phyloP scores from a whole-genome alignment of 2,797 vertebrate species.

The Anabacerthia variegaticeps region DNA sequence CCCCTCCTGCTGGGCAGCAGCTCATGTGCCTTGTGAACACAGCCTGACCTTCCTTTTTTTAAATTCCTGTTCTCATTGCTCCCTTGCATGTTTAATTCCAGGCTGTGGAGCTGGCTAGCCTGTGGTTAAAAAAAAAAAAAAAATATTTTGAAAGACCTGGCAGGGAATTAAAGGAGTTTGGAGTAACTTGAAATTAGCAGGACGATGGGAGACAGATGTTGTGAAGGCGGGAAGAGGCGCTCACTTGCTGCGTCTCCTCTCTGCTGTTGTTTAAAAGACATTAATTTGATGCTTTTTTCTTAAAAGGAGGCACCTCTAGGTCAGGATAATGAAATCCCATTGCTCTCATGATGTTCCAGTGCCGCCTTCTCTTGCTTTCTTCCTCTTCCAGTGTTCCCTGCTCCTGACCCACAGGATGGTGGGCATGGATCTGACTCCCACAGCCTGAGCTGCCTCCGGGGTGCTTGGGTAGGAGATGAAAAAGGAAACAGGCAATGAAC shows the following conservation, averaged over 20 bases:
- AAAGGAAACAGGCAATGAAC: background rate
- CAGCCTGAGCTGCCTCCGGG: background rate
- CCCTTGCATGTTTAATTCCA: background rate
- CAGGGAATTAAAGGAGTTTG: conserved; percentile 48
- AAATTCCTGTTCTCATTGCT: background rate
- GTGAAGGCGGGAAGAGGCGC: background rate
- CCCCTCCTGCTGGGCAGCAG: background rate
- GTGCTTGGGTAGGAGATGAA: background rate
- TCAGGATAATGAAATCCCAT: background rate
- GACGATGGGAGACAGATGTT: conserved; percentile 48
- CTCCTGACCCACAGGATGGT: rapidly evolving
- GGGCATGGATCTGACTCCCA: background rate
- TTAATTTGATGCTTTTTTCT: background rate
- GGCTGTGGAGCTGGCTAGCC: conserved; percentile 39
- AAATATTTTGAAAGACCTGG: conserved; percentile 20
- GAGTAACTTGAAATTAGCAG: conserved; percentile 41
- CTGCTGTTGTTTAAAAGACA: conserved; percentile 3
- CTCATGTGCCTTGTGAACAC: background rate
- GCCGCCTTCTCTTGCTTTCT: background rate
- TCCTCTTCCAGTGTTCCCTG: background rate
- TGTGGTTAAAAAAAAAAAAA: background rate
- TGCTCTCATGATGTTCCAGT: background rate
- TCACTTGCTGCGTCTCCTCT: background rate
- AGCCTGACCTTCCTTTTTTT: background rate
- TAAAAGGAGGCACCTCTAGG: background rate